Evolutionary conservation across 2,113 vertebrate species (phyloP).

Genomic region (Pitta sordida): DNA sequence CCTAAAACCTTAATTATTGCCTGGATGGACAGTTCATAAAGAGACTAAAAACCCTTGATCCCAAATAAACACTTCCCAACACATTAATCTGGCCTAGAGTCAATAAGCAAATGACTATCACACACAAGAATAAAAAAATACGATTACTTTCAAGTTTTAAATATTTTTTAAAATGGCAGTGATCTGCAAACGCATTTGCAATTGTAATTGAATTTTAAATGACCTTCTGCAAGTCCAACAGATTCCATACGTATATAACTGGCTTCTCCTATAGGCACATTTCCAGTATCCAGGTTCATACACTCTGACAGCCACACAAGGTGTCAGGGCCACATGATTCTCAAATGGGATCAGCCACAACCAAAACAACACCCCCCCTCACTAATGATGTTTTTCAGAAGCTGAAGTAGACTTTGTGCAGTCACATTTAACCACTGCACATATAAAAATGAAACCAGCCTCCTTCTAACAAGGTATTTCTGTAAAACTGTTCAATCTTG

Average conservation of each 20-base stretch:
- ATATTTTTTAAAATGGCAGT: background rate
- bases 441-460: background rate
- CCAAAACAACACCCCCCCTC: background rate
- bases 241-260: background rate
- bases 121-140: background rate
- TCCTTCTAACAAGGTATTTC: background rate
- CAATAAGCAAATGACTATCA: background rate
- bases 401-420: background rate
- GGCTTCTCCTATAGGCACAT: background rate
- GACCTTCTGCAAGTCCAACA: background rate
- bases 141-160: background rate
- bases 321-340: background rate
- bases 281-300: background rate
- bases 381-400: background rate
- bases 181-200: background rate
- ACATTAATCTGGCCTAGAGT: background rate
- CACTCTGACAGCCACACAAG: background rate
- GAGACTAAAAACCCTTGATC: background rate
- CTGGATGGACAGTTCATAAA: background rate
- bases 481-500: background rate
- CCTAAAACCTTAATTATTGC: background rate
- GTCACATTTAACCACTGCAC: background rate
- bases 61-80: background rate
- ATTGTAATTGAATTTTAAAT: background rate
- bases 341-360: background rate